Conservation (phyloP, 2,888 invertebrate species). For the Ellobium chinense region DNA sequence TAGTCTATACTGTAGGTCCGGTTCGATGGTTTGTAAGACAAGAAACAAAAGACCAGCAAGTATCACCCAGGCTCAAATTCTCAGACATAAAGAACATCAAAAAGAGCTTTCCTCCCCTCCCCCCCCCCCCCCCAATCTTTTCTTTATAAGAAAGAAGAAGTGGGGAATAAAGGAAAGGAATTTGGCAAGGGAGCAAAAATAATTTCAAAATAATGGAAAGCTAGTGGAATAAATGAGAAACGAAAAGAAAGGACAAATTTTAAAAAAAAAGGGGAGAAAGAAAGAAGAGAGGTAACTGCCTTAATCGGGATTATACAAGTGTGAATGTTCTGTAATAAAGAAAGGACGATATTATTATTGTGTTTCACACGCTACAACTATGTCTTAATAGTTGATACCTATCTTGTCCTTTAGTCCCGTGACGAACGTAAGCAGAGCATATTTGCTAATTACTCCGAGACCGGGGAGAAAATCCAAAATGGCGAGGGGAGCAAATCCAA, state of each 20-base stretch:
- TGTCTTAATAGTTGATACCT: too few relatives aligned
- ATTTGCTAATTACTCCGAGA: constrained; percentile 65
- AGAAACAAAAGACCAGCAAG: too few relatives aligned
- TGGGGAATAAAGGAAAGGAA: not conserved
- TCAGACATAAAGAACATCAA: too few relatives aligned
- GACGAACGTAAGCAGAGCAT: constrained; percentile 44
- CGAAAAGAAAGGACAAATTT: too few relatives aligned
- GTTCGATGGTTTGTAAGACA: too few relatives aligned
- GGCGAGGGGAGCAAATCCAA: not conserved
- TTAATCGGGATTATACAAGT: not conserved
- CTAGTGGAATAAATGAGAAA: too few relatives aligned
- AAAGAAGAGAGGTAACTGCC: too few relatives aligned
- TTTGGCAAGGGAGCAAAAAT: too few relatives aligned
- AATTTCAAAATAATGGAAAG: too few relatives aligned
- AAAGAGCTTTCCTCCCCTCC: not conserved
- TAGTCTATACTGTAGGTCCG: too few relatives aligned
- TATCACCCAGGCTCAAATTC: too few relatives aligned
- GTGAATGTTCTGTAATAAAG: not conserved
- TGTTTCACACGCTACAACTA: not conserved
- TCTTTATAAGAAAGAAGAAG: not conserved
- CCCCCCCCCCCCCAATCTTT: not conserved
- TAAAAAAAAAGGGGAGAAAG: too few relatives aligned
- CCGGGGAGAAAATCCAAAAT: constrained; percentile 57
- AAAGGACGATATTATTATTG: not conserved
- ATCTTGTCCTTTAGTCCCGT: constrained; percentile 21